Base-by-base conservation (phyloP, 2,797 vertebrate species). In the Perodicticus potto region DNA sequence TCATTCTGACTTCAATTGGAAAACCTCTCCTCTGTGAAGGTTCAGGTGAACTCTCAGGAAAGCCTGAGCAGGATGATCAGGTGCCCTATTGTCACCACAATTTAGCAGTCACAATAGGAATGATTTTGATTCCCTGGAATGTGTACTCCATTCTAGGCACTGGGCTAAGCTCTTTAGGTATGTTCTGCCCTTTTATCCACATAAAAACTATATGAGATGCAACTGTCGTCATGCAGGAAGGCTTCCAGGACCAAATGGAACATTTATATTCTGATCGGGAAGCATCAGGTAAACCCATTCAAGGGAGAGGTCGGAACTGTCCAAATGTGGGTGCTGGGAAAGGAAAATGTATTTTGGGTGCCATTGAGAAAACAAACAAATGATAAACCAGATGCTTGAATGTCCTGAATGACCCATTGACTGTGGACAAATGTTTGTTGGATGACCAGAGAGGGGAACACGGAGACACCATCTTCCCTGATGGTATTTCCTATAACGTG, bases 181-280 rank as follows among this genome's bases (percentile, higher is more conserved):
- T 7, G 0, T 76, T 32, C n/a, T 20, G 43, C 19, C 65, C 13
- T 3, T 53, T 7, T 25, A 23, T n/a, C 40, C 55, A n/a, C 29
- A 0, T 16, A 2, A 49, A 7, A 32, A 8, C 34, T n/a, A 8
- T 22, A 0, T 5, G 43, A 77, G 53, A 5, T 16, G 9, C 32
- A 32, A 5, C 2, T 5, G 7, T 49, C 16, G 29, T 45, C 5
- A 4, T 49, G 43, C n/a, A 69, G 43, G n/a, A 25, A 49, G 37
- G n/a, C 12, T 76, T 12, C 0, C 59, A 74, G 40, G 49, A 12
- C 16, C 53, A 7, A 20, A 37, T 2, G 29, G 19, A 77, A 70
- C 55, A 27, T 27, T 53, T 32, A 7, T 7, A 1, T 29, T 82
- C 67, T 49, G 7, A 11, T 2, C 0, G 0, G 14, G 29, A 14